Evolutionary conservation across 2,113 vertebrate species (phyloP), one percentile per base, ranked within the genome.

Genomic region (Chunga burmeisteri): DNA sequence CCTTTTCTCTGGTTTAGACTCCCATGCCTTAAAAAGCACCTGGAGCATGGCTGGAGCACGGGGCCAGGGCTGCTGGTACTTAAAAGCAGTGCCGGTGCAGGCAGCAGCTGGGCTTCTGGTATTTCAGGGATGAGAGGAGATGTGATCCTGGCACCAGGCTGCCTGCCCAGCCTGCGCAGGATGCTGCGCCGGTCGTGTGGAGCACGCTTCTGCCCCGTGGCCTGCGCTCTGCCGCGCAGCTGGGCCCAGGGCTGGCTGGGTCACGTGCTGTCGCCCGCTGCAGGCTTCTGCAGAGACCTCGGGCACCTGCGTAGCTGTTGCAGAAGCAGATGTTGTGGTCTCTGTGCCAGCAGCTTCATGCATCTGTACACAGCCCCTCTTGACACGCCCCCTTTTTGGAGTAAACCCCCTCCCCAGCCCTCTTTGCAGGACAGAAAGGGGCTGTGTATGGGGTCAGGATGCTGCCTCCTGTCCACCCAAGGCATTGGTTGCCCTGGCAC

Each of bases 121-220:
- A 40, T 59, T 81, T 7, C 21, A 30, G 22, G 46, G 44, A 63
- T n/a, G 34, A 12, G 16, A 23, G 34, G 19, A 42, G 27, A 16
- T 30, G 23, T 1, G 1, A 5, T 55, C 15, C 34, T 3, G 2
- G 27, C 20, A 14, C 11, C 3, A 3, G 8, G 27, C 58, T 81
- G 38, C 32, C 36, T 59, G 40, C 63, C 38, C 36, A 53, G 44
- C 44, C 20, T 1, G 0, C 29, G 20, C 30, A 26, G n/a, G 38
- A 38, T 62, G 38, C 56, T 77, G 73, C 9, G 11, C 71, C 7
- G 13, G 67, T 13, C 36, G 40, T 49, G 9, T 2, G 23, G 40
- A 16, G 27, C 1, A 5, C 1, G 0, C 68, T 47, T 42, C 29
- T 90, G 67, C 36, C 21, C 34, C 15, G 9, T 6, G 8, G 26